Evolutionary conservation across 2,113 vertebrate species (phyloP), one percentile per base, ranked within the genome.

Genomic region (Gallinago jamesoni): DNA sequence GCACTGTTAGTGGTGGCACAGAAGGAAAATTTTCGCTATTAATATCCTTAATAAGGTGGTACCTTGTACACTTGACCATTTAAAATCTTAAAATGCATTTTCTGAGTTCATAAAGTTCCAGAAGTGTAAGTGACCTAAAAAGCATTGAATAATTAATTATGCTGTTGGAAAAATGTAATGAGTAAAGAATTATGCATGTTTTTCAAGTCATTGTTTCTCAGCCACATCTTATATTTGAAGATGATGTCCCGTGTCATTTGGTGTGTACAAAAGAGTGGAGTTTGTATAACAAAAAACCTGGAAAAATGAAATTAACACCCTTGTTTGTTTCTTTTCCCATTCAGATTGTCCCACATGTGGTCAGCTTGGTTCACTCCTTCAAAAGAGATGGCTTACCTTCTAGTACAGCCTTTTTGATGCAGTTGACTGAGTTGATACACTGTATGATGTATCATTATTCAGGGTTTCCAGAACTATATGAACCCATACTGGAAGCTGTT

Each of bases 361-460:
- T 99, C 39, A 85, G 97, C 83, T 98, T 99, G 91, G 98, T 99
- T 93, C 98, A 98, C 56, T 99, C 98, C 79, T 97, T 99, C 96
- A 98, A 98, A 97, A 98, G 93, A 39, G 99, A 99, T 88, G 98
- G 99, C 37, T 98, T 99, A 57, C 97, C 98, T 86, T 99, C 98
- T 91, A 99, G 99, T 93, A 98, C 98, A 96, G 97, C 98, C 47
- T 99, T 99, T 96, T 92, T 99, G 86, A 96, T 99, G 94, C 99
- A 99, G 91, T 97, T 99, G 86, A 98, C 98, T 23, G 99, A 99
- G 94, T 89, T 99, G 88, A 97, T 99, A 74, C 99, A 99, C 96
- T 99, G 99, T 97, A 99, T 99, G 99, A 99, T 99, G 98, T 99
- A 99, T 96, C 99, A 99, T 97, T 99, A 99, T 93, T 99, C 99